Percentiles rank a stretch among this genome's conserved stretches.
These are phyloP conservation scores for Percopsis transmontana DNA, from an alignment of 2,113 vertebrate genomes.

Conservation along the genomic window DNA sequence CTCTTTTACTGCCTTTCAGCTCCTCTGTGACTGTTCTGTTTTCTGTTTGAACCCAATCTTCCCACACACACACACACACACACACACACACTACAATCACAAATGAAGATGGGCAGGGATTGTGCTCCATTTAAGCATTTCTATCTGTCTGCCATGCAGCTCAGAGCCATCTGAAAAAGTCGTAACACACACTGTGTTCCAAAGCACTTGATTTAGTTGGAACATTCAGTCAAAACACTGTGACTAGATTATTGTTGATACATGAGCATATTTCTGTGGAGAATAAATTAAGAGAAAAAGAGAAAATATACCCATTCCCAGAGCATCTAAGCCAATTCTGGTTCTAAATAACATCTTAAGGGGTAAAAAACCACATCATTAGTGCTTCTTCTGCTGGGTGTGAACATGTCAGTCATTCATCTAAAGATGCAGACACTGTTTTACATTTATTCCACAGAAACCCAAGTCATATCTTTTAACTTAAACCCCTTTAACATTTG, in stretches of 20 bases:
- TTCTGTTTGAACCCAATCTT: constrained; percentile 10
- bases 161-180: not conserved
- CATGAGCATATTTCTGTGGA: not conserved
- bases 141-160: not conserved
- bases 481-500: constrained; percentile 22
- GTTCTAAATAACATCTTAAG: not conserved
- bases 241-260: not conserved
- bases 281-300: not conserved
- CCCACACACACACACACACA: not conserved
- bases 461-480: constrained; percentile 28
- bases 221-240: not conserved
- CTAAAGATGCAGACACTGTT: constrained; percentile 15
- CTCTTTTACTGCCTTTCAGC: constrained; percentile 42
- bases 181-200: not conserved
- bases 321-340: not conserved
- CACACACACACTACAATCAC: constrained; percentile 13
- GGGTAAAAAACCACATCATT: constrained; percentile 10
- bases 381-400: constrained; percentile 1
- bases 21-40: constrained; percentile 32
- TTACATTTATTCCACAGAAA: constrained; percentile 32
- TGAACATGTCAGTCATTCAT: constrained; percentile 22
- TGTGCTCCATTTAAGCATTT: not conserved
- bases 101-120: not conserved
- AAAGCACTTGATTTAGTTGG: not conserved
- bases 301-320: not conserved